phyloP scores from a whole-genome alignment of 2,113 vertebrate species.

The Glareola pratincola region DNA sequence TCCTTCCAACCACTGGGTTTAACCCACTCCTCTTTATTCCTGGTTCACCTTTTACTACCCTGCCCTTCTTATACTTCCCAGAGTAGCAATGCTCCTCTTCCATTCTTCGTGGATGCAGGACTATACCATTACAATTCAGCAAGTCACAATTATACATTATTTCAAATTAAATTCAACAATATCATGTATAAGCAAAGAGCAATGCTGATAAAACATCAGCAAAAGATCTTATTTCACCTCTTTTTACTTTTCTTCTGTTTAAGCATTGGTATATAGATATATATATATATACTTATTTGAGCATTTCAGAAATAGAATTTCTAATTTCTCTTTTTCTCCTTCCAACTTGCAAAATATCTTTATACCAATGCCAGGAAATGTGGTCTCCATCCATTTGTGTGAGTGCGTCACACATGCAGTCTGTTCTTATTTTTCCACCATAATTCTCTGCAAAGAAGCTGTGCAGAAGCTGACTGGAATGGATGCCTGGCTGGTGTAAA shows the following conservation, averaged over 20 bases:
- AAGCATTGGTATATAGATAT: not conserved
- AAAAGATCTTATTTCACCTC: not conserved
- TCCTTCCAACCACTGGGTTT: not conserved
- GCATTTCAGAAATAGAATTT: not conserved
- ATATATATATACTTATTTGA: not conserved
- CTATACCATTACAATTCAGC: not conserved
- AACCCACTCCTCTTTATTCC: not conserved
- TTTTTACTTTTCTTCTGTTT: not conserved
- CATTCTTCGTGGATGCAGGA: not conserved
- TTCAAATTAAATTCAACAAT: not conserved
- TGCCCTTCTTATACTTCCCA: not conserved
- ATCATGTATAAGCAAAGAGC: not conserved
- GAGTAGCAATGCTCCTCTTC: not conserved
- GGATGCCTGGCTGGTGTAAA: not conserved
- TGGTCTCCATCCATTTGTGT: not conserved
- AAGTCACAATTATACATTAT: not conserved
- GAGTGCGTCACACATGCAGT: not conserved
- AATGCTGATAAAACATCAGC: not conserved
- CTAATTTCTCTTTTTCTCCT: not conserved
- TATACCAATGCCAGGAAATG: not conserved
- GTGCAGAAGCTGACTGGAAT: not conserved
- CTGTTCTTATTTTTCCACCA: not conserved
- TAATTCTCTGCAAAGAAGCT: not conserved
- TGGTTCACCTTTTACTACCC: not conserved
- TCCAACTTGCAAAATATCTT: not conserved